These are phyloP conservation scores for Hetaerina titia DNA, from an alignment of 2,888 invertebrate genomes.

Conservation along the genomic window DNA sequence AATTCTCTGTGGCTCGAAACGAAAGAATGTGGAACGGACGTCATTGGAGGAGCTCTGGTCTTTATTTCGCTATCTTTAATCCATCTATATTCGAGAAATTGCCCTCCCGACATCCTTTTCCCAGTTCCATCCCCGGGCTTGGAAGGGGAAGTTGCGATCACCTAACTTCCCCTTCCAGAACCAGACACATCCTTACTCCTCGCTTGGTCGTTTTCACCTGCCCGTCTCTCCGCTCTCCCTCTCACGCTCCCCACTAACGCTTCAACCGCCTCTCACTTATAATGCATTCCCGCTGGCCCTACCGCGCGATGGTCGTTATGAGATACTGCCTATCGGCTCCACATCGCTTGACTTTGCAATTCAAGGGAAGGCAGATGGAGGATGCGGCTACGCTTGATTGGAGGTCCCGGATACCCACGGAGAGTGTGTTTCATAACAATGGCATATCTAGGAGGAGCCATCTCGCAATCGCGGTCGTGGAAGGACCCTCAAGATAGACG, in stretches of 20 bases:
- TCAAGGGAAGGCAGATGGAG: background rate
- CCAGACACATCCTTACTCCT: too few species aligned
- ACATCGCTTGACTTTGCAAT: constrained; percentile 5
- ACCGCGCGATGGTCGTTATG: constrained; percentile 23
- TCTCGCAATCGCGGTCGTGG: background rate
- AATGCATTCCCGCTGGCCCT: constrained; percentile 1
- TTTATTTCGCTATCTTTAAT: too few species aligned
- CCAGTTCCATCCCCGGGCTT: too few species aligned
- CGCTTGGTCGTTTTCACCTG: background rate
- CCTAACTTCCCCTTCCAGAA: too few species aligned
- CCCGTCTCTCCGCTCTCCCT: background rate
- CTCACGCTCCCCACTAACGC: background rate
- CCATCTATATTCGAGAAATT: too few species aligned
- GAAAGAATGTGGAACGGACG: too few species aligned
- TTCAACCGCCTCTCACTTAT: background rate
- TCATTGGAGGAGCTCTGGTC: too few species aligned
- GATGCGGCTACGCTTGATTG: constrained; percentile 14
- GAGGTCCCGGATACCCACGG: background rate
- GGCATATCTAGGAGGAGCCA: background rate
- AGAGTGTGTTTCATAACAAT: background rate
- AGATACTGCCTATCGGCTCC: background rate
- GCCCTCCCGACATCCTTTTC: too few species aligned
- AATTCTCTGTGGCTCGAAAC: too few species aligned
- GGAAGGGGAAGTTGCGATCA: too few species aligned
- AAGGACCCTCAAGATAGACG: background rate